Conservation (phyloP, 2,888 invertebrate species). For the Tenthredo distinguenda region DNA sequence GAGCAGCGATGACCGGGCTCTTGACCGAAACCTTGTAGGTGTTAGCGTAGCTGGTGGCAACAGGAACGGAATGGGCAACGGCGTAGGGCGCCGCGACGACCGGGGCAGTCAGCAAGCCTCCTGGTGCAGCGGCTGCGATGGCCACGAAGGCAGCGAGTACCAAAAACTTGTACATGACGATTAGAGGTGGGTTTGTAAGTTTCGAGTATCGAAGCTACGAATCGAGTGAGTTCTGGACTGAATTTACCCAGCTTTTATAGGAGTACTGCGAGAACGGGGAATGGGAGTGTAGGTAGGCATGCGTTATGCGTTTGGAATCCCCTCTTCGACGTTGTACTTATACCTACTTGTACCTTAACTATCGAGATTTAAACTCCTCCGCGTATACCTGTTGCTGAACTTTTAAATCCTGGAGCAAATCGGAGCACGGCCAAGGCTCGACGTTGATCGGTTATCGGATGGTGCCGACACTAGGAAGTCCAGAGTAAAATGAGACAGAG, state of each 20-base stretch:
- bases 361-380: not conserved
- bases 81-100: conserved; percentile 74
- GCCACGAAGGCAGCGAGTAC: conserved; percentile 70
- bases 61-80: conserved; percentile 80
- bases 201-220: conserved; percentile 57
- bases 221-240: conserved; percentile 64
- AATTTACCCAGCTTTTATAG: conserved; percentile 40
- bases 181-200: not conserved
- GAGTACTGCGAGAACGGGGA: not conserved
- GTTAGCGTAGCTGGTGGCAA: conserved; percentile 84
- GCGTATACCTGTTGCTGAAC: not conserved
- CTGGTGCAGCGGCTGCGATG: conserved; percentile 77
- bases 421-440: conserved; percentile 1
- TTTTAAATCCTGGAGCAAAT: conserved; percentile 10
- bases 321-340: conserved; percentile 2
- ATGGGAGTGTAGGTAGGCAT: not conserved
- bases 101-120: conserved; percentile 69
- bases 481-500: not conserved
- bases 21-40: conserved; percentile 81
- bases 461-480: conserved; percentile 28
- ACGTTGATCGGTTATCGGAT: not conserved
- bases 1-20: conserved; percentile 67
- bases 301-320: not conserved
- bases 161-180: conserved; percentile 69
- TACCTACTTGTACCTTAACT: not conserved